Evolutionary conservation across 2,888 invertebrate genomes (phyloP).

Genomic region (Campaea margaritaria): DNA sequence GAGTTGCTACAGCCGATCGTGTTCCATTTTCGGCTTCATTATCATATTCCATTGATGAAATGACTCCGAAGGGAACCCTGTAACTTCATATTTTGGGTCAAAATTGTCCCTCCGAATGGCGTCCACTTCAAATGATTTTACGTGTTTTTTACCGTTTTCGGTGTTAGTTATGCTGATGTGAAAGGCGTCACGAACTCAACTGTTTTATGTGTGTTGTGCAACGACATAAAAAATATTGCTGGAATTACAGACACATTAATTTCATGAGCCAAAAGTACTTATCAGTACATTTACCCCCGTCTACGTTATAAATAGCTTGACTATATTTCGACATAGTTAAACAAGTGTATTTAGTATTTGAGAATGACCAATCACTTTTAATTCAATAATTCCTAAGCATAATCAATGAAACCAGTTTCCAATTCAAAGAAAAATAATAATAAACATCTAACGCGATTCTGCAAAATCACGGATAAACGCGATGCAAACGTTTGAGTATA

Average conservation of each 20-base stretch:
- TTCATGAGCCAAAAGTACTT: conserved; percentile 17
- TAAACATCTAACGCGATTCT: conserved; percentile 13
- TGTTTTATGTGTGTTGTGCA: conserved; percentile 15
- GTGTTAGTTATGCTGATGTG: not conserved
- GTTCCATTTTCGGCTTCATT: conserved; percentile 20
- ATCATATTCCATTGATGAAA: conserved; percentile 28
- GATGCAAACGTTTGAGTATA: conserved; percentile 19
- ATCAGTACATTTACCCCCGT: not conserved
- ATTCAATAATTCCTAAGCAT: conserved; percentile 10
- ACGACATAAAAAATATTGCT: conserved; percentile 19
- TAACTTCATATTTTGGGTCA: conserved; percentile 13
- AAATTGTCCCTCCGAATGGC: conserved; percentile 17
- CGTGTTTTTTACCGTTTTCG: conserved; percentile 27
- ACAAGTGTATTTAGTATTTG: not conserved
- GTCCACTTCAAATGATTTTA: conserved; percentile 29
- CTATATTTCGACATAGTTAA: not conserved
- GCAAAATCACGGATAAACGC: conserved; percentile 17
- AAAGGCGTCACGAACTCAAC: conserved; percentile 12
- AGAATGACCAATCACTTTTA: conserved; percentile 7
- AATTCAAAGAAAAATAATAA: conserved; percentile 8
- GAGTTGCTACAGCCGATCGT: not conserved
- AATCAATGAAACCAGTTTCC: conserved; percentile 5
- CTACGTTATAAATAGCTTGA: not conserved
- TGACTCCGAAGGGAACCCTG: conserved; percentile 5
- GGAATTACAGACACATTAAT: conserved; percentile 16